Evolutionary conservation across 2,113 vertebrate genomes (phyloP), one percentile per base, ranked within the genome.

Genomic region (Nesoenas mayeri): DNA sequence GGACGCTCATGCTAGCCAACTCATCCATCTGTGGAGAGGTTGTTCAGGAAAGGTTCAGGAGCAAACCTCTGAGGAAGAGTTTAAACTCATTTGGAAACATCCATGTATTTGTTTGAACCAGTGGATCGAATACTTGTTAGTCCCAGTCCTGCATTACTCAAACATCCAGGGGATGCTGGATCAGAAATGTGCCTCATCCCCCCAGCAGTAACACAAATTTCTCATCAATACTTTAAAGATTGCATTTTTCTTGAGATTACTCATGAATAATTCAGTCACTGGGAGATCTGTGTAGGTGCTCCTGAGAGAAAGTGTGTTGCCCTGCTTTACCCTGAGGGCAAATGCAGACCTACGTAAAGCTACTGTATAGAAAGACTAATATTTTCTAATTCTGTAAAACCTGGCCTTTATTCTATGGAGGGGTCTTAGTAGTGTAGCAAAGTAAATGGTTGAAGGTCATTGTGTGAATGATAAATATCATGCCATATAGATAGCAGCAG

Each of bases 401-500:
- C 48, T 81, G 47, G 50, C 87, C 48, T 91, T 93, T 91, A 80
- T 82, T 83, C 75, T 73, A 25, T 15, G 74, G 58, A 89, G 61
- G 51, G 28, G 26, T 40, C 56, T 88, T 88, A 57, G 60, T 54
- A 64, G 32, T 32, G 15, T 25, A 85, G 57, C 44, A 89, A 67
- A 94, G 56, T 65, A 88, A 90, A 80, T 74, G 71, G 50, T 44
- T 94, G 78, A 96, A 95, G 94, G 91, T 95, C 89, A 89, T 10
- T 65, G 54, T 58, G 91, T 54, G 70, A 95, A 89, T 85, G 86
- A 89, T 91, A 87, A 97, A 91, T 92, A 95, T 75, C 84, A 82
- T 24, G 44, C 34, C 56, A 42, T 83, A 50, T 4, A 85, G 42
- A 88, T 48, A 90, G 34, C 88, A 93, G 60, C 71, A 78, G 14